phyloP scores from a whole-genome alignment of 2,113 vertebrate species.

The Mobula birostris region DNA sequence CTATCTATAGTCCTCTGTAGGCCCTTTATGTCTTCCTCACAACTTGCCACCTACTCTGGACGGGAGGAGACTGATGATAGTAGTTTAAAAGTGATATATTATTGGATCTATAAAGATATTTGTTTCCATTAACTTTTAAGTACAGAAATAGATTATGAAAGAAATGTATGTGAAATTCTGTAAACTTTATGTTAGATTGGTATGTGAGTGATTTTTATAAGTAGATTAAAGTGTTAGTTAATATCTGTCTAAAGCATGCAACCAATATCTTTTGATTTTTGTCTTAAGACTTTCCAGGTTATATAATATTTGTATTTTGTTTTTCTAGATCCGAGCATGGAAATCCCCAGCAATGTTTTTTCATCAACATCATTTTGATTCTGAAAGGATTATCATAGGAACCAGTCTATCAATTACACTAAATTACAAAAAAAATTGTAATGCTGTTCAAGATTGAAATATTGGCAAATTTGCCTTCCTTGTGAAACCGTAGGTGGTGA shows the following conservation, averaged over 20 bases:
- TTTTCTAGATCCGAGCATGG: neutral
- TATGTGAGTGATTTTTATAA: neutral
- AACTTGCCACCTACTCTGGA: too few relatives aligned
- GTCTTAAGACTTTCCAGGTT: neutral
- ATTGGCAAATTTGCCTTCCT: neutral
- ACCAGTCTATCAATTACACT: neutral
- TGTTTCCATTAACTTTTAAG: neutral
- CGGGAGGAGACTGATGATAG: neutral
- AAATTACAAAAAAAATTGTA: neutral
- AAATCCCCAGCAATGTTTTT: neutral
- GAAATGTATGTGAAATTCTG: neutral
- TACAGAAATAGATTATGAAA: neutral
- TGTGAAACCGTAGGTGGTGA: neutral
- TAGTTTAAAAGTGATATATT: neutral
- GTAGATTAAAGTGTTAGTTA: neutral
- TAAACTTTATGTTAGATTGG: neutral
- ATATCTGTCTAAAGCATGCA: neutral
- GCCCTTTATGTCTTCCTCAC: too few relatives aligned
- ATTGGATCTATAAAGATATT: too few relatives aligned
- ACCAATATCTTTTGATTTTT: neutral
- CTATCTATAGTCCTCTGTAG: too few relatives aligned
- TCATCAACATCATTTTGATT: neutral
- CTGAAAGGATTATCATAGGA: neutral
- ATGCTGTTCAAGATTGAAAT: neutral
- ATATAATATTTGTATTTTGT: neutral